Conservation (phyloP, 2,797 vertebrate genomes). For the Semaprochilodus insignis region DNA sequence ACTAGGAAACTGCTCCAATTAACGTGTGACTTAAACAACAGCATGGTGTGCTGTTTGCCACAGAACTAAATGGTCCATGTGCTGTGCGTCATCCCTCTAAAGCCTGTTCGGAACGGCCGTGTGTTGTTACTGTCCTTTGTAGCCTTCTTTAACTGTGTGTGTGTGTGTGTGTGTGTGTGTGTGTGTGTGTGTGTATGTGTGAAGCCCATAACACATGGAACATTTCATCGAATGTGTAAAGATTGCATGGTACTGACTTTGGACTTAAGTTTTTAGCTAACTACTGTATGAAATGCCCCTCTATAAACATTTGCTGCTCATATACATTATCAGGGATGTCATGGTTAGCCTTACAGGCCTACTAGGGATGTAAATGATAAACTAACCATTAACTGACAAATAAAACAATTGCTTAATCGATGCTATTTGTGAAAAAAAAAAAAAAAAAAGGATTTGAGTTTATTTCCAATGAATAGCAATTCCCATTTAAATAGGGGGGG, state of each 20-base stretch:
- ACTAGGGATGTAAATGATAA: no score
- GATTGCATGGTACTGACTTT: neutral
- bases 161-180: slow-evolving; percentile 8
- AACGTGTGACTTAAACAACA: slow-evolving; percentile 63
- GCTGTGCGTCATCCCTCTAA: slow-evolving; percentile 15
- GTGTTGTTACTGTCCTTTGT: slow-evolving; percentile 19
- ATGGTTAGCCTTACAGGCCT: no score
- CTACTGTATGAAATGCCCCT: neutral
- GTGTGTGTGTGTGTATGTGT: slow-evolving; percentile 4
- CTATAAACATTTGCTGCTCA: neutral
- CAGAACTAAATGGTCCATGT: slow-evolving; percentile 13
- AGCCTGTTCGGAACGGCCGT: slow-evolving; percentile 18
- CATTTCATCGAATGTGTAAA: neutral
- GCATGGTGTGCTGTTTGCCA: slow-evolving; percentile 70
- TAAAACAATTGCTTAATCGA: no score
- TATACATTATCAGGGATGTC: neutral
- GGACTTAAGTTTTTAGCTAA: neutral
- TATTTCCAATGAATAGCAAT: no score
- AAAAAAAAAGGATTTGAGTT: no score
- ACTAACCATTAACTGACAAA: no score
- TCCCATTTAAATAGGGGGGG: no score
- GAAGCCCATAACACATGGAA: slow-evolving; percentile 12
- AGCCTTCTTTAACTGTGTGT: slow-evolving; percentile 33
- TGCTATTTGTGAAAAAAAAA: no score
- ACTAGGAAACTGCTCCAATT: slow-evolving; percentile 63